Base-by-base conservation (phyloP, 2,797 vertebrate genomes). In the Gastrophryne carolinensis region DNA sequence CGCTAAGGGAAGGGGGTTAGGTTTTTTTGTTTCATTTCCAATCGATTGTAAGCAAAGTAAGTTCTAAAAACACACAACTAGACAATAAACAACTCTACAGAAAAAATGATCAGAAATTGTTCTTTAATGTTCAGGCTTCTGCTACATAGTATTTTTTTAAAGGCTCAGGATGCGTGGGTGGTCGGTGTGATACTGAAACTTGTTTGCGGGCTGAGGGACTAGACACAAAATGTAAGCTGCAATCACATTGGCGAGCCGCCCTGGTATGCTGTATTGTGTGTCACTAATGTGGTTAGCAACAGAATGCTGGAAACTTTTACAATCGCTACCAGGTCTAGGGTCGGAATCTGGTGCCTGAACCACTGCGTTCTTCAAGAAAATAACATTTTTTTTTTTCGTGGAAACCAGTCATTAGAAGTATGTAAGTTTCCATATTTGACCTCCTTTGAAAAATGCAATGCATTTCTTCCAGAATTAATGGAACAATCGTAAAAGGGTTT, bases 161-260 rank as follows among this genome's bases (percentile, higher is more conserved):
- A 26, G n/a, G 64, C 23, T 35, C 74, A 77, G 74, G 74, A 77
- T 77, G 74, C n/a, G n/a, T 77, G 66, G 65, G 74, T 56, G 58
- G 74, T 32, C 58, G 24, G 35, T 57, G 74, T 57, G 58, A 77
- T 64, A 64, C 13, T 49, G 60, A 77, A 71, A 77, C 67, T 77
- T 71, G 57, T 39, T 62, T 69, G 75, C 66, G 67, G 71, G 60
- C 75, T 57, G 49, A 37, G 19, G 68, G 39, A 52, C 67, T 56
- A 62, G 26, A 72, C 37, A 29, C n/a, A 19, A 72, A 1, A 32
- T 35, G 24, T 21, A 24, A 24, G 19, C 39, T 54, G 47, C 21
- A 19, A 56, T 47, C 73, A 76, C 66, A 41, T 53, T 54, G 39
- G 24, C 34, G 35, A 62, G 21, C n/a, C 50, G 41, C 13, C 44